phyloP scores from a whole-genome alignment of 30 jellyfish, hydroid and myxozoan genomes.

The Sanderia malayensis region DNA sequence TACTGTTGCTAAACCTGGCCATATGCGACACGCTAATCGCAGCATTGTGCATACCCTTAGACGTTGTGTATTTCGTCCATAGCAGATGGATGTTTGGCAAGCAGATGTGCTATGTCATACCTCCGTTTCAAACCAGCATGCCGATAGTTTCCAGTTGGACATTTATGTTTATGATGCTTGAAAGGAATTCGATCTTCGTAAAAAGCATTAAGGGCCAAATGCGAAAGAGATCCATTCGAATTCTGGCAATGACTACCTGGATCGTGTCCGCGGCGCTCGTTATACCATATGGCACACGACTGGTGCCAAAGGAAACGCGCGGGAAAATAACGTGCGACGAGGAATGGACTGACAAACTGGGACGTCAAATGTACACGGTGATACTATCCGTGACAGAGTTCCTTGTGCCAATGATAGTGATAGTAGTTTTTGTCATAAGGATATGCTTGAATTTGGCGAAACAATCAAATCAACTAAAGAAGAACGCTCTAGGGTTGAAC shows the following conservation, averaged over 20 bases:
- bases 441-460: conserved; percentile 38
- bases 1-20: conserved; percentile 57
- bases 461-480: conserved; percentile 29
- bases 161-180: conserved; percentile 66
- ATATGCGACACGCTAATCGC: conserved; percentile 60
- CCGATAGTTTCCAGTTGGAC: conserved; percentile 79
- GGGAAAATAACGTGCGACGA: conserved; percentile 35
- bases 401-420: conserved; percentile 52
- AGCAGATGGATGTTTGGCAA: conserved; percentile 57
- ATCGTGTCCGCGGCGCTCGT: conserved; percentile 58
- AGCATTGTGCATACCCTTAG: conserved; percentile 64
- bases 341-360: conserved; percentile 39
- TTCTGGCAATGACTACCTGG: conserved; percentile 65
- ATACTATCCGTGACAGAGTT: conserved; percentile 41
- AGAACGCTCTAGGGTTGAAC: conserved; percentile 47
- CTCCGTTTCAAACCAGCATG: conserved; percentile 72
- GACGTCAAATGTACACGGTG: conserved; percentile 48
- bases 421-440: conserved; percentile 31
- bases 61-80: conserved; percentile 41
- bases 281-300: conserved; percentile 62
- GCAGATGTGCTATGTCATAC: conserved; percentile 48
- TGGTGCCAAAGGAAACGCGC: conserved; percentile 4
- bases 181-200: conserved; percentile 54
- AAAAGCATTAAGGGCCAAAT: conserved; percentile 22
- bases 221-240: conserved; percentile 35